Base-by-base conservation (phyloP, 2,888 invertebrate species). In the Fragum sueziense region DNA sequence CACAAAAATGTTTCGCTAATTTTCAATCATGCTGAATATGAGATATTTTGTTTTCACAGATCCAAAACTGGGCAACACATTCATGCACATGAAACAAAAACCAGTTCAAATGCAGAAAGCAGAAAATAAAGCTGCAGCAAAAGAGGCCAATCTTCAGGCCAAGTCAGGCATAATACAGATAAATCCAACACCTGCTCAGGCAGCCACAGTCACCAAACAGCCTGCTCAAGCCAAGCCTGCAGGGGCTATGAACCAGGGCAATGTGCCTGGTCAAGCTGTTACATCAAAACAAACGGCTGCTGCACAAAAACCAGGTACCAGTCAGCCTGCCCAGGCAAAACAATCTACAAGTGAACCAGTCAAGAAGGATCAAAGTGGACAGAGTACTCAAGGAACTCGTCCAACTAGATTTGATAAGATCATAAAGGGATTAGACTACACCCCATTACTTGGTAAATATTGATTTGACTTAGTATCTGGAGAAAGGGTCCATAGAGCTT, bases 371-470 rank as follows among this genome's bases (percentile, higher is more conserved):
- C 27, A 57, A 29, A 57, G 57, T 27, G 11, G 20, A 17, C 1
- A 61, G 29, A 61, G n/a, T 1, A 61, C 14, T 61, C 61, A 17
- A 31, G n/a, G 14, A 31, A 17, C 20, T 7, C 31, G 65, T 20
- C 65, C 65, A 2, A 41, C 27, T 3, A 41, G 41, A 41, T 65
- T 65, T 65, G 65, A 65, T 65, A 65, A 65, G 27, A 65, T 65
- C 6, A 20, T 65, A 3, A 65, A 65, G 33, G 65, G 65, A 7
- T 41, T 65, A 3, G 65, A 65, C 65, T 65, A 65, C 37, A 65
- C 65, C 27, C 65, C 65, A 41, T 34, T 65, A 33, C 41, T 65
- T 34, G 65, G 65, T 65, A 41, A 41, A 27, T 47, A 14, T 3
- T 47, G 3, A 9, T 47, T 47, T n/a, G n/a, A n/a, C n/a, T n/a